Base-by-base conservation (phyloP, 2,888 invertebrate species). In the Thereva unica region DNA sequence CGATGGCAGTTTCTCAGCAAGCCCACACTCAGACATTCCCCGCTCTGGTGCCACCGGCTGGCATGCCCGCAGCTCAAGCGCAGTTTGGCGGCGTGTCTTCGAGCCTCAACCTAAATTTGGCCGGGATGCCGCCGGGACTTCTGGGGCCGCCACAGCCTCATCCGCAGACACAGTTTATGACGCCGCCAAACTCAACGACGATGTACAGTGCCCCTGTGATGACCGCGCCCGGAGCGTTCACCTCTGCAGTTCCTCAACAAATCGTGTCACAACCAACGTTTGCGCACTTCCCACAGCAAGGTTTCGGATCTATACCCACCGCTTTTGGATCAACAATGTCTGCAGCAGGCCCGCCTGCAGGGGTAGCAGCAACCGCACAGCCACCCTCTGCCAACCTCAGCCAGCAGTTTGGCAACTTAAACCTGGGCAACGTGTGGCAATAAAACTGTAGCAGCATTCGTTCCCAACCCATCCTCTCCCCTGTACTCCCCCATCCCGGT, bases 391-490 rank as follows among this genome's bases (percentile, higher is more conserved):
- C 76, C 61, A 80, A 79, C 71, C 73, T 81, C 67, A 80, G 78
- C 71, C 81, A 81, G 71, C 81, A 81, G 73, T 81, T 81, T 72
- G 79, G 80, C 59, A 81, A 80, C 73, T 74, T 81, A 67, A 81
- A 80, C 74, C 78, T 81, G 69, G 81, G 81, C 53, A 81, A 81
- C 75, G 81, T 80, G 72, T 81, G 81, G 81, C 81, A 81, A 78
- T 81, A 79, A 77, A 74, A 23, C 7, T 53, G 42, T n/a, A 6
- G 4, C 5, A 37, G 7, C 9, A 1, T 9, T n/a, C 34, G 10
- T 3, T 47, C 47, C n/a, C n/a, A 1, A 5, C 47, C 47, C 12
- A n/a, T 12, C 10, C n/a, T 5, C 1, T n/a, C 6, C 12, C 6
- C 5, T 47, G 10, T 12, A 5, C 5, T 47, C 47, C 47, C n/a